A percentile compares a stretch with the other conserved stretches of the same genome.
Evolutionary conservation across 2,888 invertebrate genomes (phyloP).

Genomic region (Dusona sp.): DNA sequence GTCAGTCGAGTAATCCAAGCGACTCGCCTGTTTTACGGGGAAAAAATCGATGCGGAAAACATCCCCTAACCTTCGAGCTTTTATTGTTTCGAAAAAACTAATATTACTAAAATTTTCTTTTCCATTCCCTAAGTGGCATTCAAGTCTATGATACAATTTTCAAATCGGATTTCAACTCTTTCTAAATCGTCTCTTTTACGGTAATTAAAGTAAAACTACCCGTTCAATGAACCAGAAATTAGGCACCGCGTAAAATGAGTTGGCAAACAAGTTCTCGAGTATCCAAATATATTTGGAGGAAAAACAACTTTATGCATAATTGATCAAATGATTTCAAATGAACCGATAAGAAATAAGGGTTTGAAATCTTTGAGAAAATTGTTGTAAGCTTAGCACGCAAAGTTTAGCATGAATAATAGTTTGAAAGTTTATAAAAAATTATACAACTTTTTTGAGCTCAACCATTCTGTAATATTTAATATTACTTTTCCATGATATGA

Average conservation of each 20-base stretch:
- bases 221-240: neutral
- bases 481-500: constrained; percentile 48
- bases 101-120: neutral
- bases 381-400: neutral
- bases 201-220: neutral
- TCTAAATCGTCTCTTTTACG: neutral
- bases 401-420: neutral
- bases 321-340: neutral
- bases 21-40: constrained; percentile 6
- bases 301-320: neutral
- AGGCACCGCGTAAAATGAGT: neutral
- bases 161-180: neutral
- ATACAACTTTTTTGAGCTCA: constrained; percentile 21
- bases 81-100: neutral
- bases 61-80: neutral
- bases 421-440: constrained; percentile 35
- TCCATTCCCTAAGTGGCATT: neutral
- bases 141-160: neutral
- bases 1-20: constrained; percentile 40
- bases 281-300: neutral
- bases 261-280: neutral
- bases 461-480: constrained; percentile 53
- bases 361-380: neutral
- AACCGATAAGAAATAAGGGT: neutral
- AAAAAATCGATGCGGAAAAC: constrained; percentile 46